A percentile compares a stretch with the other conserved stretches of the same genome.
phyloP scores from a whole-genome alignment of 2,113 vertebrate species.

The Oryzias woworae region DNA sequence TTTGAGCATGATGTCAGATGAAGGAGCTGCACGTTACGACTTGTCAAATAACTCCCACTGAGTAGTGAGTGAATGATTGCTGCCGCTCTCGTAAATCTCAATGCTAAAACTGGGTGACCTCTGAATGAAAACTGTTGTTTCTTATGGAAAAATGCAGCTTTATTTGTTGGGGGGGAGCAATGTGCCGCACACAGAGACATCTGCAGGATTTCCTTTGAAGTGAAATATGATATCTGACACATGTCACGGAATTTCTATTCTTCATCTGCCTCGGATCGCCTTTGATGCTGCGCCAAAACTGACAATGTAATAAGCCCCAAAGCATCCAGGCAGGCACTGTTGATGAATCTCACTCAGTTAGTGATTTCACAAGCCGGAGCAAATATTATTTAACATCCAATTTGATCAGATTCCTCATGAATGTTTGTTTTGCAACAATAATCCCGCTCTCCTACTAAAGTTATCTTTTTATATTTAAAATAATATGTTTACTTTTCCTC shows the following conservation, averaged over 20 bases:
- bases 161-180: conserved; percentile 21
- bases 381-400: not conserved
- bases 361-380: conserved; percentile 34
- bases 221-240: conserved; percentile 56
- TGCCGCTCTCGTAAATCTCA: conserved; percentile 3
- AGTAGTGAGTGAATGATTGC: conserved; percentile 17
- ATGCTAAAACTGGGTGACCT: not conserved
- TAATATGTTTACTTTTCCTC: too few species aligned
- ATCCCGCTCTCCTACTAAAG: too few species aligned
- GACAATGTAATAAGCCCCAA: conserved; percentile 38
- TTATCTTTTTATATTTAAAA: too few species aligned
- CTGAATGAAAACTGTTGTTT: conserved; percentile 4
- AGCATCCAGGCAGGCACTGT: conserved; percentile 51
- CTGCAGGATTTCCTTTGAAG: conserved; percentile 39
- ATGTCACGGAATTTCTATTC: conserved; percentile 58
- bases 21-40: conserved; percentile 25
- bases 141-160: conserved; percentile 18
- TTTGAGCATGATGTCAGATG: conserved; percentile 22
- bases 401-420: too few species aligned
- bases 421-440: too few species aligned
- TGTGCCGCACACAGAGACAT: conserved; percentile 22
- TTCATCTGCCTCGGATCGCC: conserved; percentile 37
- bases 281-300: conserved; percentile 62
- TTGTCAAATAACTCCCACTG: conserved; percentile 18
- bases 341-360: conserved; percentile 48